A percentile compares a stretch with the other conserved stretches of the same genome.
phyloP scores from a whole-genome alignment of 2,113 vertebrate species.

The Podilymbus podiceps region DNA sequence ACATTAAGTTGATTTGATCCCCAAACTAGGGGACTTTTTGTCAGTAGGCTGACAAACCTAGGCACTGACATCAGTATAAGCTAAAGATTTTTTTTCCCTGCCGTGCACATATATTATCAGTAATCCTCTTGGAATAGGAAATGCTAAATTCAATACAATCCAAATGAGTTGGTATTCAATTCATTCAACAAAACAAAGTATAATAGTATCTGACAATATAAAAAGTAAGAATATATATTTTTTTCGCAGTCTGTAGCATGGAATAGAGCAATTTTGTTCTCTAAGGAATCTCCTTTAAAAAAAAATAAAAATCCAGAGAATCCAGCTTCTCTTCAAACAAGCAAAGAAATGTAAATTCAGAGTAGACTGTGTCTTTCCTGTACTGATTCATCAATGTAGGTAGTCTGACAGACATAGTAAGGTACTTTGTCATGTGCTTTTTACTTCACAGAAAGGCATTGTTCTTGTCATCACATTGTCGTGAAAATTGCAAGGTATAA shows the following conservation, averaged over 20 bases:
- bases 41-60: not conserved
- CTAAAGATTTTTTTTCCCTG: not conserved
- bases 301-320: not conserved
- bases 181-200: not conserved
- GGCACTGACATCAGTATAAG: not conserved
- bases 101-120: not conserved
- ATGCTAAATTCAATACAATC: not conserved
- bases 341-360: not conserved
- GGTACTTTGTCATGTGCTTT: not conserved
- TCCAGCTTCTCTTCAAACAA: not conserved
- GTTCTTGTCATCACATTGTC: not conserved
- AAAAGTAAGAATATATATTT: not conserved
- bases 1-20: not conserved
- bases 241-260: not conserved
- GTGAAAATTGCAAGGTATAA: not conserved
- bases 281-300: not conserved
- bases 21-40: not conserved
- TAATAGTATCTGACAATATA: not conserved
- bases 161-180: not conserved
- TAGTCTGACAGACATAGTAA: not conserved
- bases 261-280: not conserved
- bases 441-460: not conserved
- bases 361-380: not conserved
- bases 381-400: not conserved
- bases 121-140: not conserved